phyloP scores from a whole-genome alignment of 2,797 vertebrate species.

The Liparis tanakae region DNA sequence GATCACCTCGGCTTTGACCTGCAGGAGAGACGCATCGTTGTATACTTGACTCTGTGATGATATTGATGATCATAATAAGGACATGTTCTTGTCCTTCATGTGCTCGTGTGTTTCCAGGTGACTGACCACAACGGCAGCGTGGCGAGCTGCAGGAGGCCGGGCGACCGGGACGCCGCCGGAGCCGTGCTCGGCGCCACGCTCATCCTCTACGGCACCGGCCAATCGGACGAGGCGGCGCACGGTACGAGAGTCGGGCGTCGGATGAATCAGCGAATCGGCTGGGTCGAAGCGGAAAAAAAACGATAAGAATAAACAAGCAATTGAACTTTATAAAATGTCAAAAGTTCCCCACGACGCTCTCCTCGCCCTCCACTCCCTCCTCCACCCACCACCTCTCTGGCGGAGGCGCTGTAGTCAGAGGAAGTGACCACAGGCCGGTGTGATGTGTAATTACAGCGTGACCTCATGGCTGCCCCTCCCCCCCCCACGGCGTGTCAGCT shows the following conservation, averaged over 20 bases:
- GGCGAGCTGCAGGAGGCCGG: slow-evolving; percentile 46
- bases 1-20: neutral
- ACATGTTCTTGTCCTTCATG: no score
- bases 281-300: slow-evolving; percentile 3
- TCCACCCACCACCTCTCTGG: slow-evolving; percentile 33
- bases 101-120: slow-evolving; percentile 66
- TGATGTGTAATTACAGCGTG: slow-evolving; percentile 80
- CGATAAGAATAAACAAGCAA: neutral
- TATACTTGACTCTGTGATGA: neutral
- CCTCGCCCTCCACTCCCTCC: slow-evolving; percentile 4
- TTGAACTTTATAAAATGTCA: neutral
- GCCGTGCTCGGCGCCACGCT: slow-evolving; percentile 55
- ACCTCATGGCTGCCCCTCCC: slow-evolving; percentile 65
- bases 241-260: slow-evolving; percentile 35
- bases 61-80: neutral
- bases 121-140: slow-evolving; percentile 67
- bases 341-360: slow-evolving; percentile 12
- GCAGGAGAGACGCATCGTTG: neutral
- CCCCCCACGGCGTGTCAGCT: slow-evolving; percentile 61
- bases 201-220: slow-evolving; percentile 74
- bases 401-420: slow-evolving; percentile 49
- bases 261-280: slow-evolving; percentile 16
- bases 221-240: slow-evolving; percentile 48
- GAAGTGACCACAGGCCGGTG: slow-evolving; percentile 73
- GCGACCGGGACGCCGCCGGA: slow-evolving; percentile 60